These are phyloP conservation scores for Cyrtonyx montezumae DNA, from an alignment of 2,113 vertebrate genomes.

Conservation along the genomic window DNA sequence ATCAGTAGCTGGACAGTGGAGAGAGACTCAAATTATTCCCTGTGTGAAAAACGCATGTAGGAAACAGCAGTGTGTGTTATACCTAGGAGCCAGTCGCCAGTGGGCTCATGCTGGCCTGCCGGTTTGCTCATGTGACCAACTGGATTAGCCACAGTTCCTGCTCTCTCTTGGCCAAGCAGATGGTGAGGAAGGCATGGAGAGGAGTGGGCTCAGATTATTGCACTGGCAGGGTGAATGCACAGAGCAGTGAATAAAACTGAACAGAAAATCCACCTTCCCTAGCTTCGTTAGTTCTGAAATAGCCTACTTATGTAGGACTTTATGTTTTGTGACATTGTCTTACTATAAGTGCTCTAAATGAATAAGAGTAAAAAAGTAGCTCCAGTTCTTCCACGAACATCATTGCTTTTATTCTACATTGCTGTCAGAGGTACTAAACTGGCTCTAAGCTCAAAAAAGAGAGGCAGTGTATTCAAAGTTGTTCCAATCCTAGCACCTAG, in stretches of 20 bases:
- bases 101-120: neutral
- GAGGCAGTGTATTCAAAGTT: neutral
- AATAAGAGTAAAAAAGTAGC: neutral
- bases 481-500: neutral
- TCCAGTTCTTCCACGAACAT: neutral
- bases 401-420: neutral
- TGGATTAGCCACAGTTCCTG: neutral
- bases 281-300: neutral
- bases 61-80: neutral
- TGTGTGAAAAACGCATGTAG: neutral
- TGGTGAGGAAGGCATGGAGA: neutral
- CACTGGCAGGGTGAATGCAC: neutral
- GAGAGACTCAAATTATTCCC: neutral
- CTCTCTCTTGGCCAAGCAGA: neutral
- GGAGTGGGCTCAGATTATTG: neutral
- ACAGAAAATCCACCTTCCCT: neutral
- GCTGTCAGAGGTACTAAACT: neutral
- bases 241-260: neutral
- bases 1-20: neutral
- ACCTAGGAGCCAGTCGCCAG: neutral
- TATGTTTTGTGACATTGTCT: neutral
- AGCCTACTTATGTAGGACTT: neutral
- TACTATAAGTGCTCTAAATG: neutral
- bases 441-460: neutral
- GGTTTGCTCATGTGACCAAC: neutral